These are phyloP conservation scores for Eufriesea mexicana DNA, from an alignment of 1,140 invertebrate genomes.

Conservation along the genomic window DNA sequence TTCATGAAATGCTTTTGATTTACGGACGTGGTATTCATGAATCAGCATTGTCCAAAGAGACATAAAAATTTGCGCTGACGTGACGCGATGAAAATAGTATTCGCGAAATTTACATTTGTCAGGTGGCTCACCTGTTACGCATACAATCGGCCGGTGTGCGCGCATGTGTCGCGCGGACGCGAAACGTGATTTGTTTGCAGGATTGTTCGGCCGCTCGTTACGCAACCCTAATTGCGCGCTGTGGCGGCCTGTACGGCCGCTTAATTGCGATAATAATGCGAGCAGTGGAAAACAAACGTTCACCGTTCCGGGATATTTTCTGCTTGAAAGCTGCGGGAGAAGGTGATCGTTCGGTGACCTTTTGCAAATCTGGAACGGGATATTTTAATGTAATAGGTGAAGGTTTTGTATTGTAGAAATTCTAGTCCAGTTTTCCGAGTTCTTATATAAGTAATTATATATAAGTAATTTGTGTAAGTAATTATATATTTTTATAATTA, in stretches of 20 bases:
- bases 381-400: too few relatives aligned
- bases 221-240: slow-evolving; percentile 29
- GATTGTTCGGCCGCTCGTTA: slow-evolving; percentile 32
- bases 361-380: too few relatives aligned
- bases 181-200: slow-evolving; percentile 43
- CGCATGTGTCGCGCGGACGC: slow-evolving; percentile 12
- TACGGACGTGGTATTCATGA: slow-evolving; percentile 2
- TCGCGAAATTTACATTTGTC: slow-evolving; percentile 46
- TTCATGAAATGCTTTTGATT: slow-evolving; percentile 1
- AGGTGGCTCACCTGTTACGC: slow-evolving; percentile 46
- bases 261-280: slow-evolving; percentile 4
- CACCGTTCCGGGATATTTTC: background rate
- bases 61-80: slow-evolving; percentile 5
- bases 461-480: too few relatives aligned
- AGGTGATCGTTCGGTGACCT: too few relatives aligned
- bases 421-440: too few relatives aligned
- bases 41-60: slow-evolving; percentile 3
- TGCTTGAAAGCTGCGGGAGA: too few relatives aligned
- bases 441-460: too few relatives aligned
- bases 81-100: slow-evolving; percentile 17
- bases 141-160: slow-evolving; percentile 2
- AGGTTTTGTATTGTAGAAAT: too few relatives aligned
- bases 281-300: background rate
- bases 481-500: too few relatives aligned
- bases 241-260: background rate